Evolutionary conservation across 2,888 invertebrate species (phyloP), one percentile per base, ranked within the genome.

Genomic region (Pristionchus maxplancki): DNA sequence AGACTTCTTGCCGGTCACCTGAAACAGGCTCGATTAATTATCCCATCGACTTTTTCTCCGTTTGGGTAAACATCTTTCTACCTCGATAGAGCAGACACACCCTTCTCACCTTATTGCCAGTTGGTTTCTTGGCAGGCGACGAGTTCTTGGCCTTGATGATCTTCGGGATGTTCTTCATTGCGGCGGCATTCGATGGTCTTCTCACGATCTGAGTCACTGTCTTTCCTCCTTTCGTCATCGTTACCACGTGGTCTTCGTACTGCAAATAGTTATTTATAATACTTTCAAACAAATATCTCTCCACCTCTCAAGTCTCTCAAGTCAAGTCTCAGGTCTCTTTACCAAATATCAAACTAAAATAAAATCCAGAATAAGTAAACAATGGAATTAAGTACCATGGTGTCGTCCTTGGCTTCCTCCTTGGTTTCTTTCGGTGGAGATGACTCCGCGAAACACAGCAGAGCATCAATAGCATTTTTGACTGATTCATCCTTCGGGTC

Each of bases 191-290:
- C 28, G 78, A 78, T 48, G 78, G 78, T 78, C 78, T 44, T 44
- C 78, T 78, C 44, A 78, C 78, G 5, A 78, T n/a, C 4, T 78
- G 24, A 24, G 78, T 44, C n/a, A 9, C 17, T 2, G 78, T 78
- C 44, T 48, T 78, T 40, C 78, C 78, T 78, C 78, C 78, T 8
- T 48, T 44, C 8, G 78, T 78, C 78, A 78, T 78, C 1, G n/a
- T 78, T 6, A 78, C 78, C 17, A 78, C 44, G 44, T 78, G 78
- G 28, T 78, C 44, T n/a, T 44, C 78, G 78, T 48, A 78, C 78
- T 78, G n/a, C n/a, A 78, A 78, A n/a, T 31, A 31, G 8, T 8
- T n/a, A 28, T 44, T 71, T 37, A 37, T 44, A n/a, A 40, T 24
- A 31, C 24, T 24, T 37, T 34, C 20, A 17, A 24, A n/a, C n/a